Evolutionary conservation across 2,113 vertebrate species (phyloP).

Genomic region (Leptodactylus fuscus): DNA sequence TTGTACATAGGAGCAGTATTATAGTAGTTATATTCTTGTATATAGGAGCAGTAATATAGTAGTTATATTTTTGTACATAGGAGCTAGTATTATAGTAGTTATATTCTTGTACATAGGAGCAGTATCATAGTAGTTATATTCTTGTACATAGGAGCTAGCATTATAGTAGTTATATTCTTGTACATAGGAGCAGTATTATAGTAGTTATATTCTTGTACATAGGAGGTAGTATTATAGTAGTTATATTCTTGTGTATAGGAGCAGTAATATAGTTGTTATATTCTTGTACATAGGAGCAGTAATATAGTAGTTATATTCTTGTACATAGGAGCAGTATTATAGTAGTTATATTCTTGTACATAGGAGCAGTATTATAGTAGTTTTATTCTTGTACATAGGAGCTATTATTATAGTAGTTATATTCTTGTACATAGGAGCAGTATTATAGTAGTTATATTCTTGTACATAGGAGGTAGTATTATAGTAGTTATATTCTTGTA

Average conservation of each 20-base stretch:
- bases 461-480: not conserved
- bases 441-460: slow-evolving; percentile 1
- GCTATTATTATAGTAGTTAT: too few species aligned
- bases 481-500: slow-evolving; percentile 6
- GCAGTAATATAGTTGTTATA: not conserved
- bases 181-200: too few species aligned
- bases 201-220: too few species aligned
- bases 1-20: not conserved
- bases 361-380: slow-evolving; percentile 2
- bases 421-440: not conserved
- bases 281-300: not conserved
- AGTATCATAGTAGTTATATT: too few species aligned
- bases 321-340: not conserved
- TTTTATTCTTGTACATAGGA: not conserved
- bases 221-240: too few species aligned
- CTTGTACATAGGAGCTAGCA: too few species aligned
- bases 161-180: too few species aligned
- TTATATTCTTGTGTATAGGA: not conserved
- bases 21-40: too few species aligned
- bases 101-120: too few species aligned
- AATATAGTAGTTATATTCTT: not conserved
- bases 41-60: too few species aligned
- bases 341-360: slow-evolving; percentile 1
- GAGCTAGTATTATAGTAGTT: too few species aligned
- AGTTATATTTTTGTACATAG: too few species aligned